Evolutionary conservation across 2,113 vertebrate species (phyloP).

Genomic region (Carassius auratus): DNA sequence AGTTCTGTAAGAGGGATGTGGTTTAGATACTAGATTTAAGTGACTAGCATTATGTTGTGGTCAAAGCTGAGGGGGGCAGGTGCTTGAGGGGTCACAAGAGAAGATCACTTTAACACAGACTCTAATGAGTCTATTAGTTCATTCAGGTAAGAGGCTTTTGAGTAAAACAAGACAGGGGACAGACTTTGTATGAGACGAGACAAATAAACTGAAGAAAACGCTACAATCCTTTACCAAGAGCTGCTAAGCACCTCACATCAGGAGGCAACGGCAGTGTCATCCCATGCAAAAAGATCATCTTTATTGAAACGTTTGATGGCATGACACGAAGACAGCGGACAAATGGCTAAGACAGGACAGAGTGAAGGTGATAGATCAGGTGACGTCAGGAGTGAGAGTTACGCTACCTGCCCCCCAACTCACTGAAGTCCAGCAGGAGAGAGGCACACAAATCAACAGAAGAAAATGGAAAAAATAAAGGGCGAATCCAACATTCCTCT

Average conservation of each 20-base stretch:
- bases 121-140: not conserved
- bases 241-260: not conserved
- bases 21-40: not conserved
- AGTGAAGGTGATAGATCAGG: conserved; percentile 45
- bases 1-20: not conserved
- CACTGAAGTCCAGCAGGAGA: conserved; percentile 79
- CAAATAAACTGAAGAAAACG: conserved; percentile 17
- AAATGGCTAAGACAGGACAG: conserved; percentile 19
- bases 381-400: conserved; percentile 70
- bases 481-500: conserved; percentile 20
- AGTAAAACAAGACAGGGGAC: not conserved
- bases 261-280: conserved; percentile 24
- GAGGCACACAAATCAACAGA: conserved; percentile 61
- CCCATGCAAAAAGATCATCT: conserved; percentile 29
- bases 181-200: conserved; percentile 4
- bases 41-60: conserved; percentile 20
- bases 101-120: not conserved
- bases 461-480: conserved; percentile 41
- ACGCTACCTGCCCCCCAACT: conserved; percentile 83
- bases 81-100: not conserved
- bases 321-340: conserved; percentile 38
- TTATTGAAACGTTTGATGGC: conserved; percentile 5
- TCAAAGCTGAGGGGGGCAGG: conserved; percentile 5
- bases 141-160: not conserved
- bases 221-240: not conserved